phyloP scores from a whole-genome alignment of 2,113 vertebrate species.

The Gulo gulo region DNA sequence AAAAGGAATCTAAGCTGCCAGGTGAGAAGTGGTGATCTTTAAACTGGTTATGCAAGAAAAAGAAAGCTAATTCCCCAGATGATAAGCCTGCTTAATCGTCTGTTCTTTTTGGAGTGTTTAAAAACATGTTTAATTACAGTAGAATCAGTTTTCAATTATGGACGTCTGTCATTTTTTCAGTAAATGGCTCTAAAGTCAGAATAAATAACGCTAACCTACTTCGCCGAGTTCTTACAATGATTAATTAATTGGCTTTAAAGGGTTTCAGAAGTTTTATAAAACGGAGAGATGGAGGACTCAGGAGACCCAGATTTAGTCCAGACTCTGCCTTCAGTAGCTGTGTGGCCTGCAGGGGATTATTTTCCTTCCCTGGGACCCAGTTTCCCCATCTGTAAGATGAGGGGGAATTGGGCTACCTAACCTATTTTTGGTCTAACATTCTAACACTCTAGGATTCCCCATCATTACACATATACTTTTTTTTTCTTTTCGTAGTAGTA shows the following conservation, averaged over 20 bases:
- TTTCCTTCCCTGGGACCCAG: background rate
- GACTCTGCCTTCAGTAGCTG: background rate
- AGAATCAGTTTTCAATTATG: slow-evolving; percentile 36
- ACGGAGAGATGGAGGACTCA: slow-evolving; percentile 15
- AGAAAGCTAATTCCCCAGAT: slow-evolving; percentile 54
- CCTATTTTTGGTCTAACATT: background rate
- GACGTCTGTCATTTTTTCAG: slow-evolving; percentile 53
- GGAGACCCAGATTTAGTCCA: slow-evolving; percentile 33
- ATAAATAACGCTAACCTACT: slow-evolving; percentile 59
- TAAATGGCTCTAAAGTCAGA: slow-evolving; percentile 56
- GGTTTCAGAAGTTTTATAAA: slow-evolving; percentile 33
- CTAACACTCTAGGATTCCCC: background rate
- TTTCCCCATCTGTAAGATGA: slow-evolving; percentile 41
- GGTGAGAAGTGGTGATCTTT: slow-evolving; percentile 55
- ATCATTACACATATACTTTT: background rate
- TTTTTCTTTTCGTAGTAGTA: background rate
- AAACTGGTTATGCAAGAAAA: slow-evolving; percentile 59
- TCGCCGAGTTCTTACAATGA: slow-evolving; percentile 31
- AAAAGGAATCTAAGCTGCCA: slow-evolving; percentile 55
- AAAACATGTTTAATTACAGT: slow-evolving; percentile 57
- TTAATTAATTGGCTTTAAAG: slow-evolving; percentile 55
- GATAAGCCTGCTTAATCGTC: slow-evolving; percentile 40
- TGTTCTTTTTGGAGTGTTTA: slow-evolving; percentile 55
- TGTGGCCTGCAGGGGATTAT: background rate
- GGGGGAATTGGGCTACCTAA: background rate